Percentiles rank a stretch among this genome's conserved stretches.
Evolutionary conservation across 2,888 invertebrate species (phyloP).

Genomic region (Carabus problematicus): DNA sequence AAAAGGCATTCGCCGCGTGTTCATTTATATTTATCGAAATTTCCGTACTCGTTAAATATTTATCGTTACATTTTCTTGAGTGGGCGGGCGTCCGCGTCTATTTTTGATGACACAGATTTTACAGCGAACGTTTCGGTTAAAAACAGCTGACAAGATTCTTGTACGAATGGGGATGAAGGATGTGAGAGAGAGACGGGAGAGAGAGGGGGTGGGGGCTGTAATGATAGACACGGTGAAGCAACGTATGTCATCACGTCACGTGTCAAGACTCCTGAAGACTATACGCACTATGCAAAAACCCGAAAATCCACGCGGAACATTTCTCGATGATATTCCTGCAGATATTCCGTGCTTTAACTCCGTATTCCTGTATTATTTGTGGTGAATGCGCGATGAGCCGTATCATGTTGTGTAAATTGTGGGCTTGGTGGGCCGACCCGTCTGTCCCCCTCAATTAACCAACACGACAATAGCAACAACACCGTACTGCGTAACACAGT

Average conservation of each 20-base stretch:
- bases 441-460: conserved; percentile 59
- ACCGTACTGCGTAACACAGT: too few relatives aligned
- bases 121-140: neutral
- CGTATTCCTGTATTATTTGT: conserved; percentile 22
- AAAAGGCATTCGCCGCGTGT: neutral
- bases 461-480: neutral
- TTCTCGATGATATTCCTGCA: too few relatives aligned
- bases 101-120: neutral
- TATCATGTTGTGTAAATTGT: conserved; percentile 69
- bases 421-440: conserved; percentile 65
- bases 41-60: neutral
- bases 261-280: too few relatives aligned
- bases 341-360: too few relatives aligned
- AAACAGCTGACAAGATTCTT: neutral
- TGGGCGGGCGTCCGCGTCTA: too few relatives aligned
- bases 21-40: conserved; percentile 23
- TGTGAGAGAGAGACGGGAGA: too few relatives aligned
- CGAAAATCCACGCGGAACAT: too few relatives aligned
- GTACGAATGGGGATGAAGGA: neutral
- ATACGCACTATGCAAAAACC: too few relatives aligned
- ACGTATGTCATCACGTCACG: neutral
- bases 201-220: too few relatives aligned
- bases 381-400: conserved; percentile 66
- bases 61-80: neutral
- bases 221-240: neutral